A percentile compares a stretch with the other conserved stretches of the same genome.
Evolutionary conservation across 2,797 vertebrate genomes (phyloP).

Genomic region (Notolepis coatsorum): DNA sequence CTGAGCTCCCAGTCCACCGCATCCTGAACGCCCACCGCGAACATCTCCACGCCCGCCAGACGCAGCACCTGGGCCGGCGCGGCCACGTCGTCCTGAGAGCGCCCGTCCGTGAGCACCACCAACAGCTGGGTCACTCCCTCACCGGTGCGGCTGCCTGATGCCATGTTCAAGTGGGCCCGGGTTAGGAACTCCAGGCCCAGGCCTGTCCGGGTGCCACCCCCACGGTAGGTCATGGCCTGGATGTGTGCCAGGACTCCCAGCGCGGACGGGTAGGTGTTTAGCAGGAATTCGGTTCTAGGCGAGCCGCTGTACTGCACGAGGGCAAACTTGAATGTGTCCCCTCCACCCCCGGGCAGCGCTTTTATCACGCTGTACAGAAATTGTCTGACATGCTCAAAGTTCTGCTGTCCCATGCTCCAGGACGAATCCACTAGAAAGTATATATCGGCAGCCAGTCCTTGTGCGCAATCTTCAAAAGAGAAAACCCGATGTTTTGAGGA

Average conservation of each 20-base stretch:
- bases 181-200: constrained; percentile 88
- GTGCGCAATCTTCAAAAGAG: constrained; percentile 88
- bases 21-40: constrained; percentile 88
- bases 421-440: constrained; percentile 96
- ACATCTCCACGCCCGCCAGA: constrained; percentile 83
- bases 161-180: constrained; percentile 81
- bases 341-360: constrained; percentile 82
- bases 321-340: constrained; percentile 84
- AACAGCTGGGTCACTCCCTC: constrained; percentile 86
- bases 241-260: constrained; percentile 86
- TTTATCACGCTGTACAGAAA: constrained; percentile 88
- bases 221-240: constrained; percentile 81
- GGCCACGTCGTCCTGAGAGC: constrained; percentile 82
- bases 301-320: constrained; percentile 85
- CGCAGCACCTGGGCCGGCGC: constrained; percentile 81
- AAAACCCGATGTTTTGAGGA: constrained; percentile 80
- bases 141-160: constrained; percentile 86
- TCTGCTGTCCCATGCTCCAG: constrained; percentile 87
- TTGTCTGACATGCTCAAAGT: constrained; percentile 88
- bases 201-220: constrained; percentile 84
- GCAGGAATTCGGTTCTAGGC: constrained; percentile 86
- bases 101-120: constrained; percentile 87
- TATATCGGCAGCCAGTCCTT: constrained; percentile 86
- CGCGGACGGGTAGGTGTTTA: constrained; percentile 83
- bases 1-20: constrained; percentile 84